Evolutionary conservation across 2,888 invertebrate species (phyloP).

Genomic region (Pyrgus malvae): DNA sequence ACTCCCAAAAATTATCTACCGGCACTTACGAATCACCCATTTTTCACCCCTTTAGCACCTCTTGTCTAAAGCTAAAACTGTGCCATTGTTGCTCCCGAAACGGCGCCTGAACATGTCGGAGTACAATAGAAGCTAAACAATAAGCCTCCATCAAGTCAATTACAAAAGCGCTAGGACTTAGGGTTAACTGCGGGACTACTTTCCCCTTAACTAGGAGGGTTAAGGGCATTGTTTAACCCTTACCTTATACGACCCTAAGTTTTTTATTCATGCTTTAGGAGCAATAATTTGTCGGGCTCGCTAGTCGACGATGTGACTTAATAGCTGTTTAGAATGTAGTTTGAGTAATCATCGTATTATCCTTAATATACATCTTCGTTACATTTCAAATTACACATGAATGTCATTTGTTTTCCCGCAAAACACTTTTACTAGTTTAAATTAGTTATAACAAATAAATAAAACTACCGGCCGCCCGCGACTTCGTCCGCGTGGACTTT

Average conservation of each 20-base stretch:
- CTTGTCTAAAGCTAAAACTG: neutral
- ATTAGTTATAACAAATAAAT: no score
- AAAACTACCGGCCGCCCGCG: no score
- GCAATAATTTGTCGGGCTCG: no score
- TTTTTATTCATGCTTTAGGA: neutral
- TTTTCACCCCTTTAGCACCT: neutral
- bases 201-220: conserved; percentile 1
- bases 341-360: no score
- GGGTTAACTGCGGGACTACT: neutral
- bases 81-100: neutral
- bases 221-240: neutral
- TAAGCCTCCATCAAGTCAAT: conserved; percentile 5
- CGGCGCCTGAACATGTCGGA: neutral
- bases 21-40: no score
- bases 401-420: no score
- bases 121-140: neutral
- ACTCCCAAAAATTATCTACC: no score
- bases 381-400: no score
- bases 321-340: no score
- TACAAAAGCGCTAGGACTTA: conserved; percentile 1
- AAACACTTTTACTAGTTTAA: no score
- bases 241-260: neutral
- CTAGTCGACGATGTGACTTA: neutral
- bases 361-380: no score
- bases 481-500: no score